Evolutionary conservation across 1,140 invertebrate species (phyloP).

Genomic region (Caenorhabditis tropicalis): DNA sequence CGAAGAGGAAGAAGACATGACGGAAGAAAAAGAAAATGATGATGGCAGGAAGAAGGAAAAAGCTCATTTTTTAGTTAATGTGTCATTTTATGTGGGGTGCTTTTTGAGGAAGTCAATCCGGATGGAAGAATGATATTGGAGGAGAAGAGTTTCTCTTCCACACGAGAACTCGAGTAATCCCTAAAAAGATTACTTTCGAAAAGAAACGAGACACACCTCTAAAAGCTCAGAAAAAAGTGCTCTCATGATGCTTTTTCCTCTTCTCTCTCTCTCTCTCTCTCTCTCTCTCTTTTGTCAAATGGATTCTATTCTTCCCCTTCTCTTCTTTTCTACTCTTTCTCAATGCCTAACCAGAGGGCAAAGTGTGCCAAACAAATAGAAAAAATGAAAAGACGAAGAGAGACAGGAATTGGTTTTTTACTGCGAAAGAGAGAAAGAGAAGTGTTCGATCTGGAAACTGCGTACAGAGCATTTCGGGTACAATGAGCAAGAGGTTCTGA

Average conservation of each 20-base stretch:
- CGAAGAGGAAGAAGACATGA: not conserved
- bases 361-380: conserved; percentile 11
- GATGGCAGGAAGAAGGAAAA: not conserved
- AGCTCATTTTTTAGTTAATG: not conserved
- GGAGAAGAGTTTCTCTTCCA: too few species aligned
- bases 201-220: too few species aligned
- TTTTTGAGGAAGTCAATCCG: too few species aligned
- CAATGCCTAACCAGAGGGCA: not conserved
- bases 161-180: too few species aligned
- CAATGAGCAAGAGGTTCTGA: too few species aligned
- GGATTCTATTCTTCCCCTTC: not conserved
- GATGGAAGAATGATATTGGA: not conserved
- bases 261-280: not conserved
- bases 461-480: too few species aligned
- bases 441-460: too few species aligned
- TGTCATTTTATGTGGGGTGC: not conserved
- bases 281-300: conserved; percentile 1
- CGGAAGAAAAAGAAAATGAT: not conserved
- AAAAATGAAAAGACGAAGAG: not conserved
- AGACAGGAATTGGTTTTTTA: not conserved
- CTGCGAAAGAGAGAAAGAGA: too few species aligned
- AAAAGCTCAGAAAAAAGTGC: not conserved
- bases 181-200: too few species aligned
- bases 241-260: not conserved
- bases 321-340: not conserved